These are phyloP conservation scores for Channa maculata DNA, from an alignment of 2,113 vertebrate genomes.

Conservation along the genomic window DNA sequence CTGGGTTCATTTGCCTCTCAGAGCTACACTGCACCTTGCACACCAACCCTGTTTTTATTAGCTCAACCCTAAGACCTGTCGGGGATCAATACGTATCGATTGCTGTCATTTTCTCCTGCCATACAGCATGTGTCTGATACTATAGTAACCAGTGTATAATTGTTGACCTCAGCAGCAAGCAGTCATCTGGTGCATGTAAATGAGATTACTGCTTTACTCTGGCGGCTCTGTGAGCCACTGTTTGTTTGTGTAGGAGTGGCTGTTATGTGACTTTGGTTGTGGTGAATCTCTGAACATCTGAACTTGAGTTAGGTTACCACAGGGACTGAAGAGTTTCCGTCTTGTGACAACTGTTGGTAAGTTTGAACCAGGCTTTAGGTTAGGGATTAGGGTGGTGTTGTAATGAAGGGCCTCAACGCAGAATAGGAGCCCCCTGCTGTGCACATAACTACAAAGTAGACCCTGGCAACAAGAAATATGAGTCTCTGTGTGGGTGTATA, in stretches of 20 bases:
- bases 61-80: slow-evolving; percentile 36
- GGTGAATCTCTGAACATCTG: slow-evolving; percentile 52
- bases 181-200: slow-evolving; percentile 48
- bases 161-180: slow-evolving; percentile 58
- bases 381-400: slow-evolving; percentile 51
- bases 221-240: slow-evolving; percentile 17
- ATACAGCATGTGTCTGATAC: slow-evolving; percentile 36
- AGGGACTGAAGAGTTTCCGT: slow-evolving; percentile 44
- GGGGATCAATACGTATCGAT: slow-evolving; percentile 62
- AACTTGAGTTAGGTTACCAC: slow-evolving; percentile 48
- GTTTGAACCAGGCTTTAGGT: slow-evolving; percentile 60
- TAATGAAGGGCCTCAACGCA: slow-evolving; percentile 27
- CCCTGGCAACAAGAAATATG: slow-evolving; percentile 51
- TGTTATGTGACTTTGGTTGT: slow-evolving; percentile 46
- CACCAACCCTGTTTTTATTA: slow-evolving; percentile 25
- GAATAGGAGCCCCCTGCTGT: slow-evolving; percentile 46
- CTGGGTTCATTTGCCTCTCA: not conserved
- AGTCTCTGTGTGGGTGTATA: slow-evolving; percentile 64
- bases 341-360: slow-evolving; percentile 47
- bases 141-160: slow-evolving; percentile 52
- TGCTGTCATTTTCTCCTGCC: slow-evolving; percentile 55
- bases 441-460: slow-evolving; percentile 46
- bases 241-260: slow-evolving; percentile 53
- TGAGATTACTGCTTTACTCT: slow-evolving; percentile 33
- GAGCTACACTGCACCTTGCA: not conserved